Conservation (phyloP, 2,888 invertebrate genomes). For the Dinocampus coccinellae region DNA sequence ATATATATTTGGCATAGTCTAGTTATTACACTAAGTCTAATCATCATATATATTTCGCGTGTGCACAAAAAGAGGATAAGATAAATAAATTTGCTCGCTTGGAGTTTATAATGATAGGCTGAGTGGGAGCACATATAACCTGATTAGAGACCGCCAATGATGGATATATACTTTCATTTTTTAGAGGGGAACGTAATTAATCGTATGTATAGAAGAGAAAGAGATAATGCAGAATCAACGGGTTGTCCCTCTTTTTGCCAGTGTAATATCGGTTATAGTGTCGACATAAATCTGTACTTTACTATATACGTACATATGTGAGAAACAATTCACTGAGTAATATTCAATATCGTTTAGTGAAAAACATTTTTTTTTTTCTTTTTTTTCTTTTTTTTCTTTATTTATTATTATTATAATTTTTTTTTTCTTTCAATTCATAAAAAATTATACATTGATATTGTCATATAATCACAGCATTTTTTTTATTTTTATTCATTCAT, state of each 20-base stretch:
- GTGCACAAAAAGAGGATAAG: slow-evolving; percentile 21
- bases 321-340: not conserved
- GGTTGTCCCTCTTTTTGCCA: slow-evolving; percentile 9
- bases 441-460: not conserved
- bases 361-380: not conserved
- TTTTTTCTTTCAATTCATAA: too few species aligned
- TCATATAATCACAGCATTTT: not conserved
- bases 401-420: not conserved
- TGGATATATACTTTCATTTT: slow-evolving; percentile 13
- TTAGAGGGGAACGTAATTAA: slow-evolving; percentile 20
- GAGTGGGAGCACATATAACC: slow-evolving; percentile 7
- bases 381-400: not conserved
- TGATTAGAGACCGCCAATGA: slow-evolving; percentile 19
- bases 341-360: slow-evolving; percentile 3
- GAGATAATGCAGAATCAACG: slow-evolving; percentile 7
- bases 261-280: slow-evolving; percentile 17
- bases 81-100: slow-evolving; percentile 23
- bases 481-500: too few species aligned
- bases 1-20: slow-evolving; percentile 17
- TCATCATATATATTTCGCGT: slow-evolving; percentile 22
- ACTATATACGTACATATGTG: slow-evolving; percentile 3
- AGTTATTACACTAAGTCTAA: slow-evolving; percentile 13
- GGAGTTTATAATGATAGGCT: slow-evolving; percentile 7
- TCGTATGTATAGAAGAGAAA: not conserved
- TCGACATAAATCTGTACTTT: slow-evolving; percentile 30